Base-by-base conservation (phyloP, 2,797 vertebrate species). In the Loriculus beryllinus region DNA sequence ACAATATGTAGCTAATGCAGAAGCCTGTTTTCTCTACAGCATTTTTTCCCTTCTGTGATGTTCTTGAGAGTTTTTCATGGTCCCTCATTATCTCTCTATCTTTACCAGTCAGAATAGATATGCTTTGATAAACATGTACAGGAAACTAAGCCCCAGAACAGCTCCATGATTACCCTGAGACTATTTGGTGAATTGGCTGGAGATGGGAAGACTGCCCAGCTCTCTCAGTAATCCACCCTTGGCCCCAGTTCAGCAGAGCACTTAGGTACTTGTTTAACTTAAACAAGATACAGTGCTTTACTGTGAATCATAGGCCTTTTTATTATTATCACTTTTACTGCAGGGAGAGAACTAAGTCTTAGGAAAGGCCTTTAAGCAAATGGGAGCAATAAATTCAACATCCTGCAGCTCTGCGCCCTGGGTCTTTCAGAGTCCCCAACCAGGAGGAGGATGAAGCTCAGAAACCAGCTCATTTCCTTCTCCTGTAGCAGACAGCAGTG, bases 191-290 rank as follows among this genome's bases (percentile, higher is more conserved):
- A 94, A 95, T 86, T 93, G 88, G 88, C 67, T 92, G 74, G 75
- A 93, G 92, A 83, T 95, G 92, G 92, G 91, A 96, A 91, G 64
- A 37, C 77, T 90, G 93, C 91, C 83, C 88, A 85, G 76, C 69
- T 86, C 69, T 84, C 68, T 82, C 90, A 77, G 90, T 86, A 95
- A 95, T 95, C 88, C 79, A 92, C 54, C 65, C 90, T 63, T 96
- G 94, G 94, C 87, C 91, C 7, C 52, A 84, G 2, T 92, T 93
- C 94, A 94, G 81, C 92, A 92, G 77, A 95, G 86, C 91, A 94
- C 92, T 92, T 95, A 94, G 84, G 64, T 88, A 82, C 83, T 89
- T 86, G 74, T 93, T 95, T 88, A 95, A 95, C 64, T 88, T 67
- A 72, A 76, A 86, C 65, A 80, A 95, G 88, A 92, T 76, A 92